A percentile compares a stretch with the other conserved stretches of the same genome.
Evolutionary conservation across 92 coral and sea anemone species (phyloP).

Genomic region (Pocillopora grandis): DNA sequence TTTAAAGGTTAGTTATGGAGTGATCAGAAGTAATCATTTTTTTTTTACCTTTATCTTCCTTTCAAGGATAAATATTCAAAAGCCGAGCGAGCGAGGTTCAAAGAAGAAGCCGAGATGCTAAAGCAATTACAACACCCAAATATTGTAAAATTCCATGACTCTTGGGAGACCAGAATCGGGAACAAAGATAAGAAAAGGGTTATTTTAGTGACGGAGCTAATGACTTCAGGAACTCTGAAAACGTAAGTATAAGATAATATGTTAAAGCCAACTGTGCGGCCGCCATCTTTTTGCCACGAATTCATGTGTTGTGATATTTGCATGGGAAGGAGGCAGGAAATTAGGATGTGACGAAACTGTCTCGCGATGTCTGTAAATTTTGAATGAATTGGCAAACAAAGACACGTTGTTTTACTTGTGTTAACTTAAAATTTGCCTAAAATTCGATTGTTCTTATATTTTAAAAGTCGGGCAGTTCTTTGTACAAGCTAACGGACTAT

Average conservation of each 20-base stretch:
- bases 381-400: constrained; percentile 57
- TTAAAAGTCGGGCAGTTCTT: too few relatives aligned
- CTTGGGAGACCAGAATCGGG: constrained; percentile 87
- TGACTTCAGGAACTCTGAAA: constrained; percentile 99
- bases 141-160: constrained; percentile 99
- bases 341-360: constrained; percentile 65
- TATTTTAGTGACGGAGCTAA: constrained; percentile 92
- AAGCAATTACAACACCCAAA: constrained; percentile 98
- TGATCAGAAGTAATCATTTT: constrained; percentile 2
- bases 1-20: not conserved
- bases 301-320: constrained; percentile 23
- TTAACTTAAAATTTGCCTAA: constrained; percentile 15
- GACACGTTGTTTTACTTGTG: constrained; percentile 33
- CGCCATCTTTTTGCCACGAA: constrained; percentile 45
- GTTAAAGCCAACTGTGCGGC: not conserved
- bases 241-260: constrained; percentile 72
- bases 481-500: not conserved
- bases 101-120: constrained; percentile 99
- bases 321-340: constrained; percentile 29
- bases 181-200: constrained; percentile 93
- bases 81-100: constrained; percentile 99
- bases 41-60: constrained; percentile 35
- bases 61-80: constrained; percentile 96
- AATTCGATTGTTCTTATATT: not conserved
- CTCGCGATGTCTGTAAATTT: constrained; percentile 49